Percentiles rank a stretch among this genome's conserved stretches.
phyloP scores from a whole-genome alignment of 2,113 vertebrate genomes.

The Pao palembangensis region DNA sequence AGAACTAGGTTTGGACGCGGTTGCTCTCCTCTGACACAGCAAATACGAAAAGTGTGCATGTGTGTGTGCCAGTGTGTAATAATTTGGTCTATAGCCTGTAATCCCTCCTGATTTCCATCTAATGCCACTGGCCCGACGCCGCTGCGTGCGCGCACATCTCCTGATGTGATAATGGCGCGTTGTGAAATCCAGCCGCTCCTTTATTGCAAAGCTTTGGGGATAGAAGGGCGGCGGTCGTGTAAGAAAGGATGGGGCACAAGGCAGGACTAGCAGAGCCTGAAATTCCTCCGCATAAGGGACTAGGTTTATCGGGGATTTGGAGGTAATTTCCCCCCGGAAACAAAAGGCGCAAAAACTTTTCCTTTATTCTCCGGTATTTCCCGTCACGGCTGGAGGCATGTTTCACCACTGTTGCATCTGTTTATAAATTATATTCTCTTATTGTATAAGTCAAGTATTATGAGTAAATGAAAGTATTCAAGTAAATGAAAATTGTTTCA shows the following conservation, averaged over 20 bases:
- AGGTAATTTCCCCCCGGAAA: slow-evolving; percentile 74
- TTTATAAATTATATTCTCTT: too few relatives aligned
- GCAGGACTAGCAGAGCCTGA: slow-evolving; percentile 84
- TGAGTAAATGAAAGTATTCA: too few relatives aligned
- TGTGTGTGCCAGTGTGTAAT: slow-evolving; percentile 70
- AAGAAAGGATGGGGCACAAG: background rate
- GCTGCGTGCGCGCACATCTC: slow-evolving; percentile 94
- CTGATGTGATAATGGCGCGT: slow-evolving; percentile 92
- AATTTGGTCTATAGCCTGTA: slow-evolving; percentile 89
- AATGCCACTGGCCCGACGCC: slow-evolving; percentile 85
- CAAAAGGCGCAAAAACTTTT: slow-evolving; percentile 5
- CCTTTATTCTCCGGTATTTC: background rate
- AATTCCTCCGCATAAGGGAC: slow-evolving; percentile 80
- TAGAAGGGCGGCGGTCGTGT: slow-evolving; percentile 79
- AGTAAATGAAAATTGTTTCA: too few relatives aligned
- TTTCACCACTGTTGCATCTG: too few relatives aligned
- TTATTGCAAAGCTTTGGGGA: slow-evolving; percentile 88
- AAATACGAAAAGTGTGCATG: slow-evolving; percentile 30
- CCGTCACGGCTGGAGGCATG: background rate
- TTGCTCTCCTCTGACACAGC: background rate
- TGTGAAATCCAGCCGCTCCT: slow-evolving; percentile 93
- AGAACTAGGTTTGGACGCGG: background rate
- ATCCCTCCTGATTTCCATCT: slow-evolving; percentile 96
- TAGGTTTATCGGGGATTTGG: slow-evolving; percentile 88
- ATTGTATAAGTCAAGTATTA: too few relatives aligned